Percentiles rank a stretch among this genome's conserved stretches.
These are phyloP conservation scores for Dicyrtomina minuta DNA, from an alignment of 2,888 invertebrate species.

Conservation along the genomic window DNA sequence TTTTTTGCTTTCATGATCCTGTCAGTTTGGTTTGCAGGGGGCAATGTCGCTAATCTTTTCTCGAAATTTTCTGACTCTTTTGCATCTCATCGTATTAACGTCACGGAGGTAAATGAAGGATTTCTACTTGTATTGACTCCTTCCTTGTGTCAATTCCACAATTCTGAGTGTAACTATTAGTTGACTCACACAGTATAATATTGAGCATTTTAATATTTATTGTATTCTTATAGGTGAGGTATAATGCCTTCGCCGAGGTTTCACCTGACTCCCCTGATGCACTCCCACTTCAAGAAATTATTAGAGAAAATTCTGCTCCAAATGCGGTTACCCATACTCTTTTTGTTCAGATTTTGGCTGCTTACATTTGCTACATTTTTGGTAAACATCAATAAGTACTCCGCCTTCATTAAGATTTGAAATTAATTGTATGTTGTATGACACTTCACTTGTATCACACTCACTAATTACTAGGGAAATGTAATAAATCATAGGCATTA, in stretches of 20 bases:
- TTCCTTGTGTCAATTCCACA: neutral
- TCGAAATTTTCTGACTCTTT: conserved; percentile 73
- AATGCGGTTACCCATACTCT: conserved; percentile 43
- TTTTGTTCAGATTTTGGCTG: conserved; percentile 76
- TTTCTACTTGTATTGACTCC: too few relatives aligned
- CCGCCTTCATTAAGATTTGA: too few relatives aligned
- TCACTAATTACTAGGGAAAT: too few relatives aligned
- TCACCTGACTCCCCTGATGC: conserved; percentile 73
- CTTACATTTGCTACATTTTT: conserved; percentile 86
- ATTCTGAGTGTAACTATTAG: too few relatives aligned
- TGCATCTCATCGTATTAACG: conserved; percentile 74
- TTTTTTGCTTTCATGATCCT: conserved; percentile 76
- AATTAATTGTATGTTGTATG: too few relatives aligned
- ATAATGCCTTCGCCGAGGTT: conserved; percentile 17
- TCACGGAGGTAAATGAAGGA: conserved; percentile 65
- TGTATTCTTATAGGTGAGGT: conserved; percentile 17
- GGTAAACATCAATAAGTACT: conserved; percentile 62
- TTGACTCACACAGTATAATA: neutral
- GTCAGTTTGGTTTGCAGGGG: conserved; percentile 72
- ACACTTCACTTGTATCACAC: too few relatives aligned
- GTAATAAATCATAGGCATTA: too few relatives aligned
- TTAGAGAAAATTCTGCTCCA: conserved; percentile 45
- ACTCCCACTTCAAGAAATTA: conserved; percentile 56
- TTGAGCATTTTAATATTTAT: neutral
- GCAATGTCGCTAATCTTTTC: conserved; percentile 76